Percentiles rank a stretch among this genome's conserved stretches.
These are phyloP conservation scores for Gambelia wislizenii DNA, from an alignment of 2,797 vertebrate species.

Conservation along the genomic window DNA sequence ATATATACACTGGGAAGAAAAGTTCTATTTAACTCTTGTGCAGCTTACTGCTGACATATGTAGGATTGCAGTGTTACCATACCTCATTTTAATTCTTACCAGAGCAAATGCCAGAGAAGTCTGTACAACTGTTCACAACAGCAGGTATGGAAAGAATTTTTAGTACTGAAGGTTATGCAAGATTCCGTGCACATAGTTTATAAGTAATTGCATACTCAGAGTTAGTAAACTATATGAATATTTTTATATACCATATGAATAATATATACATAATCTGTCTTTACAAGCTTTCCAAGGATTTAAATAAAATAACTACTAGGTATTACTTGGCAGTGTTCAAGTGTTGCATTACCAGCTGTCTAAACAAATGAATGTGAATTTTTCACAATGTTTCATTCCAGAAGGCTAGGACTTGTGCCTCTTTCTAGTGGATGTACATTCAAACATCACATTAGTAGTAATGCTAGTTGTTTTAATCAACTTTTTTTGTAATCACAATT, in stretches of 20 bases:
- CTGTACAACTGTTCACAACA: conserved; percentile 25
- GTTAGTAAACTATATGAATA: conserved; percentile 12
- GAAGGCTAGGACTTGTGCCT: background rate
- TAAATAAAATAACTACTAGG: background rate
- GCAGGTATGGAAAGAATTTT: conserved; percentile 26
- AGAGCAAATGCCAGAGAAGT: conserved; percentile 17
- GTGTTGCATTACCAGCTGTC: background rate
- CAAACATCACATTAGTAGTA: background rate
- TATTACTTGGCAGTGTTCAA: background rate
- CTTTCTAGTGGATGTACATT: background rate
- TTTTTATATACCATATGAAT: background rate
- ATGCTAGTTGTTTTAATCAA: background rate
- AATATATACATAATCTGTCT: background rate
- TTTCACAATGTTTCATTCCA: background rate
- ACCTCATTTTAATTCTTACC: background rate
- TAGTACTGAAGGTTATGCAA: background rate
- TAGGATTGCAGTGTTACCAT: background rate
- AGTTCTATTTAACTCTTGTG: background rate
- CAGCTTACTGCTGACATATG: too few relatives aligned
- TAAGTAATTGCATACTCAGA: conserved; percentile 21
- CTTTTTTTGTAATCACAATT: background rate
- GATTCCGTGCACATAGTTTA: conserved; percentile 11
- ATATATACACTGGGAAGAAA: background rate
- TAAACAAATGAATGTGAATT: background rate
- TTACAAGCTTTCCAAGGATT: background rate